phyloP scores from a whole-genome alignment of 2,888 invertebrate species.

The Argyresthia goedartella region DNA sequence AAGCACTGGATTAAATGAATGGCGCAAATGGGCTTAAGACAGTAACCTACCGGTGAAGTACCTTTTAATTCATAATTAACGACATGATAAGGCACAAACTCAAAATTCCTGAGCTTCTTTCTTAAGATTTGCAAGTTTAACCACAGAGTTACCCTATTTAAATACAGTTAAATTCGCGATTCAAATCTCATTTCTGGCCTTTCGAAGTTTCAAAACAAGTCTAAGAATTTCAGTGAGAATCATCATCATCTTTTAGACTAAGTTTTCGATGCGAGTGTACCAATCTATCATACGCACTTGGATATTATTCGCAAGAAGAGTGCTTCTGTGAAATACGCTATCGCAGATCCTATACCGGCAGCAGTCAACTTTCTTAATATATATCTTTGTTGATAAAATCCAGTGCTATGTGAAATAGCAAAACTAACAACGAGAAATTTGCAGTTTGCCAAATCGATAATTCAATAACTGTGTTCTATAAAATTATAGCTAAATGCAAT shows the following conservation, averaged over 20 bases:
- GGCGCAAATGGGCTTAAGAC: neutral
- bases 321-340: slow-evolving; percentile 32
- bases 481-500: neutral
- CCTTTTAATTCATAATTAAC: neutral
- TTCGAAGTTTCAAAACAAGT: neutral
- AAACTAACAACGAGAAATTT: no score
- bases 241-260: slow-evolving; percentile 12
- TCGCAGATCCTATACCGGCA: slow-evolving; percentile 15
- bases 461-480: no score
- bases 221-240: slow-evolving; percentile 5
- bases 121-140: slow-evolving; percentile 1
- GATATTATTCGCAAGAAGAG: slow-evolving; percentile 29
- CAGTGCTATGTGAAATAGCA: no score
- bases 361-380: slow-evolving; percentile 39
- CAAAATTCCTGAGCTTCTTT: slow-evolving; percentile 3
- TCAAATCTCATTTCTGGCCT: neutral
- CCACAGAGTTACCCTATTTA: neutral
- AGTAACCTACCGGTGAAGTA: neutral
- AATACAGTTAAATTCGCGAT: neutral
- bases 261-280: slow-evolving; percentile 20
- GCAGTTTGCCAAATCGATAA: no score
- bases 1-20: neutral
- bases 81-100: neutral
- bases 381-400: slow-evolving; percentile 8
- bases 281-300: slow-evolving; percentile 23